Base-by-base conservation (phyloP, 2,113 vertebrate species). In the Mesoclemmys tuberculata region DNA sequence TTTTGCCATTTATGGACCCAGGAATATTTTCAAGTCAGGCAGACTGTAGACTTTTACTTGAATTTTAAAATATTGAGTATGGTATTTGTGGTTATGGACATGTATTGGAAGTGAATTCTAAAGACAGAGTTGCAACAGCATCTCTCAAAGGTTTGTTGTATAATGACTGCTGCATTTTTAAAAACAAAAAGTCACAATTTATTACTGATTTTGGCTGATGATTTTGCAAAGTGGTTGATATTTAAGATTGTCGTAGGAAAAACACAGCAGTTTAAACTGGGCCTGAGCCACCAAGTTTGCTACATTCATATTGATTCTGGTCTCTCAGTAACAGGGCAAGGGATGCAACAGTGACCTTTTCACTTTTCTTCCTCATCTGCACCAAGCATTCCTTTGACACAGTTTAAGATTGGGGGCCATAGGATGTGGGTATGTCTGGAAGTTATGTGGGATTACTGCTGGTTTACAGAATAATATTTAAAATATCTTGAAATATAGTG, bases 31-130 rank as follows among this genome's bases (percentile, higher is more conserved):
- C 5, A 74, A 55, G 48, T 22, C 61, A 7, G 85, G 52, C 52
- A 86, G 89, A 95, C 90, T 8, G 27, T 68, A 91, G 87, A 87
- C 51, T 2, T 79, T 93, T 86, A 93, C 79, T 82, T 93, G 92
- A 93, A 94, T 93, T 81, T 75, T 88, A 41, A 44, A 95, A 71
- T 75, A 90, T 38, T 89, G 86, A 58, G 58, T 58, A 81, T 91
- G 93, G 83, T 46, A 55, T 88, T 89, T 95, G 80, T 93, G 31
- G 8, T 88, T 94, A 95, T 85, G 88, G 91, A 83, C 56, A 92
- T 92, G 52, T 74, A 18, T 75, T 91, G 80, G 78, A 91, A 82
- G 31, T 95, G 27, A 35, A 7, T 90, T 88, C 21, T 91, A 14
- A 93, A 90, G 8, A 13, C 54, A 11, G 18, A 68, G 61, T 92